Conservation (phyloP, 1,140 invertebrate species). For the Nixonia krombeini region DNA sequence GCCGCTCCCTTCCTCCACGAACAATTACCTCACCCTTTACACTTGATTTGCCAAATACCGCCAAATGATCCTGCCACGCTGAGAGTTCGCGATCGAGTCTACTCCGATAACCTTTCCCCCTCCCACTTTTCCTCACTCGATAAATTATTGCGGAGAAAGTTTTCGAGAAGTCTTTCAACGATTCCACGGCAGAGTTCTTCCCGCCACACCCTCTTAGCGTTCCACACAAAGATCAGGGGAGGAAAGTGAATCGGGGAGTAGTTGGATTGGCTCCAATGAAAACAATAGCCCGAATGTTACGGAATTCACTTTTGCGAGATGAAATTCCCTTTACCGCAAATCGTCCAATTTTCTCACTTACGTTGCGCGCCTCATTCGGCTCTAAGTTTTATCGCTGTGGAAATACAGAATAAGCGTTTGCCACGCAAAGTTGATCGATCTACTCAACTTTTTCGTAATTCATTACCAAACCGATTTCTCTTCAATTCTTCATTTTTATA, state of each 20-base stretch:
- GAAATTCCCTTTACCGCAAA: too few relatives aligned
- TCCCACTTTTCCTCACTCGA: constrained; percentile 9
- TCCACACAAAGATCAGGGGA: constrained; percentile 20
- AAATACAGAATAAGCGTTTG: too few relatives aligned
- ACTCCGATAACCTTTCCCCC: constrained; percentile 12
- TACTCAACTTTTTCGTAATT: too few relatives aligned
- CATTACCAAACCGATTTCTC: too few relatives aligned
- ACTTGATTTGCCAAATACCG: constrained; percentile 57
- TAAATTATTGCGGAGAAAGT: constrained; percentile 58
- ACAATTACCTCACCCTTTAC: constrained; percentile 58
- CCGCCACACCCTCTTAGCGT: constrained; percentile 10
- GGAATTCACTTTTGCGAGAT: neutral
- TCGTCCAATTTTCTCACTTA: too few relatives aligned
- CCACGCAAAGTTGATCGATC: too few relatives aligned
- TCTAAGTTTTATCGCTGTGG: too few relatives aligned
- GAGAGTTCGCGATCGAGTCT: constrained; percentile 34
- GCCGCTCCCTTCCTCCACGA: constrained; percentile 17
- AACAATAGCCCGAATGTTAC: constrained; percentile 21
- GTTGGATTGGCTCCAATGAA: constrained; percentile 25
- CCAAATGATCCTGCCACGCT: constrained; percentile 35
- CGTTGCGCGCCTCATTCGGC: too few relatives aligned
- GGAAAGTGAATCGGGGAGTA: constrained; percentile 23
- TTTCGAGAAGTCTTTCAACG: constrained; percentile 31
- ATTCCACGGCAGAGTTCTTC: constrained; percentile 8
- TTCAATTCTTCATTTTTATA: too few relatives aligned